A percentile compares a stretch with the other conserved stretches of the same genome.
Evolutionary conservation across 2,888 invertebrate species (phyloP).

Genomic region (Brachyptera risi): DNA sequence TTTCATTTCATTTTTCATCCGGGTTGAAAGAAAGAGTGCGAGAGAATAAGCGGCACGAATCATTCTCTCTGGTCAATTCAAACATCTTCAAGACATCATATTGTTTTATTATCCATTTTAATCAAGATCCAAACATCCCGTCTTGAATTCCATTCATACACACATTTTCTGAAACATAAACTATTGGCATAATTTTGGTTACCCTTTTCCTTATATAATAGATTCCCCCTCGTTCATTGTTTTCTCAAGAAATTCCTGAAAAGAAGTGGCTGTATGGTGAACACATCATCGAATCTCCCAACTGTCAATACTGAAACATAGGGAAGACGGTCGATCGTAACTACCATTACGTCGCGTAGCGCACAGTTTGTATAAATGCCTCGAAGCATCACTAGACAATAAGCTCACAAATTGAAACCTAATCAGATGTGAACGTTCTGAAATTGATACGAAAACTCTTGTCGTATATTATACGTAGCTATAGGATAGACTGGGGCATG

Average conservation of each 20-base stretch:
- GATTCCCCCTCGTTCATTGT: not conserved
- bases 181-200: too few species aligned
- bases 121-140: too few species aligned
- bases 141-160: too few species aligned
- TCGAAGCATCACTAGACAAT: conserved; percentile 27
- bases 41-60: too few species aligned
- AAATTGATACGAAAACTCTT: conserved; percentile 33
- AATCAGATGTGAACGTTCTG: conserved; percentile 33
- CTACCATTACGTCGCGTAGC: too few species aligned
- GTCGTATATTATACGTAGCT: not conserved
- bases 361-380: conserved; percentile 19
- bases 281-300: too few species aligned
- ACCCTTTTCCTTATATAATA: too few species aligned
- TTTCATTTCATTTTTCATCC: too few species aligned
- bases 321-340: too few species aligned
- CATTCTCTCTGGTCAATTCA: not conserved
- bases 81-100: not conserved
- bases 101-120: not conserved
- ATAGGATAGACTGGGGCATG: not conserved
- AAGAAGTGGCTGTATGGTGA: conserved; percentile 2
- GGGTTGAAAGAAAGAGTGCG: too few species aligned
- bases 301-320: too few species aligned
- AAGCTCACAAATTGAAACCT: conserved; percentile 33
- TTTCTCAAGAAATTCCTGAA: not conserved
- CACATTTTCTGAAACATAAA: too few species aligned